Evolutionary conservation across 2,888 invertebrate species (phyloP).

Genomic region (Limenitis camilla): DNA sequence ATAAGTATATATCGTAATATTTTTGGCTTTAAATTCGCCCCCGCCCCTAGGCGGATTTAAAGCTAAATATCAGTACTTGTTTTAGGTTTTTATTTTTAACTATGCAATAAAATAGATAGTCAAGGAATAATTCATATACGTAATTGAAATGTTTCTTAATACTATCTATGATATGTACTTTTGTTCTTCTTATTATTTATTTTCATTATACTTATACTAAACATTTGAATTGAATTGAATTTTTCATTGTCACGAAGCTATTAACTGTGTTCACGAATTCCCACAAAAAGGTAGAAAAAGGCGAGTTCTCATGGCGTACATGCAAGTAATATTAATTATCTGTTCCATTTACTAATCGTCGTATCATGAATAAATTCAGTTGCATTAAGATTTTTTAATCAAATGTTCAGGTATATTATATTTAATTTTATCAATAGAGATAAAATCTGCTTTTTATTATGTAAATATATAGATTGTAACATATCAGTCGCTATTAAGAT

Average conservation of each 20-base stretch:
- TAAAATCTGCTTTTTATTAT: no score
- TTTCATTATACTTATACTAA: not conserved
- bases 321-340: conserved; percentile 43
- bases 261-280: conserved; percentile 34
- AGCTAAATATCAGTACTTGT: no score
- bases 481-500: no score
- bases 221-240: not conserved
- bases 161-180: no score
- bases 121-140: no score
- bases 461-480: no score
- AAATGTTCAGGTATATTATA: not conserved
- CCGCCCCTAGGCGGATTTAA: no score
- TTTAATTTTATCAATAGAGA: not conserved
- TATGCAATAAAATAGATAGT: no score
- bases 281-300: conserved; percentile 49
- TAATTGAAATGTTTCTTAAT: no score
- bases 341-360: conserved; percentile 11
- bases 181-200: not conserved
- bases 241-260: conserved; percentile 27
- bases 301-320: conserved; percentile 48
- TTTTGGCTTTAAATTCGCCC: no score
- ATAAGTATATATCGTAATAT: no score
- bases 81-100: no score
- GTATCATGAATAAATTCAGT: conserved; percentile 18
- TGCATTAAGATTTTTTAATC: not conserved